Evolutionary conservation across 2,797 vertebrate genomes (phyloP), one percentile per base, ranked within the genome.

Genomic region (Emydoidea blandingii): DNA sequence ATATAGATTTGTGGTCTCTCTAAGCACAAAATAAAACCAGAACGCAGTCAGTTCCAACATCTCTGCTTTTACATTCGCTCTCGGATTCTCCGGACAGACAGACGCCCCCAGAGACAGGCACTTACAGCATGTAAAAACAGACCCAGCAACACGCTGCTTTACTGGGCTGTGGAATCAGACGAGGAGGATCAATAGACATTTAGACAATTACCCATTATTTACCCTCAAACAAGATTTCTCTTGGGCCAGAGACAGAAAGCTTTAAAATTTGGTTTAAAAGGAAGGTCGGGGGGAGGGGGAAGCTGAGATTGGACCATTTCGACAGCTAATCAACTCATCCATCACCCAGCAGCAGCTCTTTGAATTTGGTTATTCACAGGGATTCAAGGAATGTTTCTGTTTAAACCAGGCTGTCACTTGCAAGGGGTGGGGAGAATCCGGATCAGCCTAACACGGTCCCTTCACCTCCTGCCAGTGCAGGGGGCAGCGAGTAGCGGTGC

Each of bases 41-140:
- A 59, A 52, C 54, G 57, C 74, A 65, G 44, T 68, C 34, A 19
- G 65, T 54, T 72, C 87, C 50, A 27, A 27, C 27, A 41, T 50
- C 79, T 83, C 57, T 49, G 37, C 53, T 53, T 81, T 54, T 49
- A 72, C 57, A 79, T 68, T 57, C 41, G 49, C 85, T 87, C 44
- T 34, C 9, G 14, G 31, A 23, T 23, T n/a, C 79, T 72, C 59
- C 27, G 53, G 80, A 72, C 41, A 23, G 81, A 93, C 37, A 78
- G 56, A 31, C 25, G 57, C 72, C 65, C 81, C 83, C 31, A 52
- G 62, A 80, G 81, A 37, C 76, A 95, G 95, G 95, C 95, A 95
- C 95, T 95, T 93, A 5, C 31, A 62, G 18, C 31, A 41, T 12
- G 56, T 29, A 49, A 81, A 25, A 56, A 23, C 49, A 29, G 53